A percentile compares a stretch with the other conserved stretches of the same genome.
These are phyloP conservation scores for Oscheius myriophilus DNA, from an alignment of 2,888 invertebrate species.

Conservation along the genomic window DNA sequence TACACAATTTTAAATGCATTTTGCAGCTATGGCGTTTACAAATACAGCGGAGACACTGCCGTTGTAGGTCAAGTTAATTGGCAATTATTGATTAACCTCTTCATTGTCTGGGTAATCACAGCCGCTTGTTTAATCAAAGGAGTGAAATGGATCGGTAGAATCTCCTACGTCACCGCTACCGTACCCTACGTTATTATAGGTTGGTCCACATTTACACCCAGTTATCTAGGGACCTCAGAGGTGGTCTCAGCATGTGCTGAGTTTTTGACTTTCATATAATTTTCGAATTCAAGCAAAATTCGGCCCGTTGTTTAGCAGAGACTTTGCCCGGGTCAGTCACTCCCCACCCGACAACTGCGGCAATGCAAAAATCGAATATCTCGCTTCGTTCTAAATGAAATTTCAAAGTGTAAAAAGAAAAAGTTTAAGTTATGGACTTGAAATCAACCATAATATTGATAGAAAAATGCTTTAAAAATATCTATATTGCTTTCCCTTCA, in stretches of 20 bases:
- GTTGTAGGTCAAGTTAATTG: constrained; percentile 7
- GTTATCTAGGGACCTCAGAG: background rate
- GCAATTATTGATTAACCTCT: constrained; percentile 3
- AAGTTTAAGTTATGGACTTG: too few relatives aligned
- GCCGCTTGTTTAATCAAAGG: constrained; percentile 24
- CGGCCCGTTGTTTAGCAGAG: too few relatives aligned
- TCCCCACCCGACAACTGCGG: too few relatives aligned
- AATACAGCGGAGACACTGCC: background rate
- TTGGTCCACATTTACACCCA: constrained; percentile 1
- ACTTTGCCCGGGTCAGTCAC: too few relatives aligned
- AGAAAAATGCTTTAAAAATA: too few relatives aligned
- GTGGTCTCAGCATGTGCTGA: background rate
- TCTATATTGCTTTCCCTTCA: too few relatives aligned
- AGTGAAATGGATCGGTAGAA: constrained; percentile 29
- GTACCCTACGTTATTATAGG: constrained; percentile 42
- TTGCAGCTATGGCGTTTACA: constrained; percentile 11
- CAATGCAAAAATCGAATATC: too few relatives aligned
- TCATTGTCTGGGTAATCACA: constrained; percentile 25
- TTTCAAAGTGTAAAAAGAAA: too few relatives aligned
- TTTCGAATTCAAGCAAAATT: too few relatives aligned
- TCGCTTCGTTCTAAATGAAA: too few relatives aligned
- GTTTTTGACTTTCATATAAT: too few relatives aligned
- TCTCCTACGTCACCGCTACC: constrained; percentile 36
- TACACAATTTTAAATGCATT: background rate
- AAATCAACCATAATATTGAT: too few relatives aligned